Base-by-base conservation (phyloP, 2,797 vertebrate species). In the Garrulus glandarius region DNA sequence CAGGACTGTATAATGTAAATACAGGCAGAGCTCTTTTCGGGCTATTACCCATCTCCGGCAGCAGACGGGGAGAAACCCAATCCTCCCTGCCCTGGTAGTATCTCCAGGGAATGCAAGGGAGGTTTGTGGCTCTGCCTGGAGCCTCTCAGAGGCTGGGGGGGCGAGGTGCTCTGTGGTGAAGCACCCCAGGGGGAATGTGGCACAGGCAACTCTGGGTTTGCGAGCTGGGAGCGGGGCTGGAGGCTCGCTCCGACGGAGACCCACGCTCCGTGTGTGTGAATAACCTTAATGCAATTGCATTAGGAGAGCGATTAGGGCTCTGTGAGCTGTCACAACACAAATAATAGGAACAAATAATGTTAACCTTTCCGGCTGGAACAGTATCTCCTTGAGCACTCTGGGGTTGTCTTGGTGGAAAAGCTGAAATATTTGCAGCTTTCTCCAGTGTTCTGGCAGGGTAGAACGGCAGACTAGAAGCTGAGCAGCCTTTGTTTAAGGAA, bases 261-360 rank as follows among this genome's bases (percentile, higher is more conserved):
- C 70, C 27, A 2, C 17, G 2, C 47, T 69, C 81, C 3, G 3
- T 30, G 86, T 84, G 82, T 92, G 94, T 93, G 93, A 93, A 95
- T 87, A 94, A 87, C 92, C 86, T 91, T 89, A 94, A 84, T 76
- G 88, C 77, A 94, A 94, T 89, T 93, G 96, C 86, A 78, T 94
- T 93, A 95, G 90, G 92, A 94, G 90, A 96, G 74, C 56, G 76
- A 95, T 95, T 93, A 95, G 93, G 93, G 93, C 77, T 92, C 92
- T 94, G 96, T 1, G 71, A 95, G 93, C 95, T 96, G 93, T 92
- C 96, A 96, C 94, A 93, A 82, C 96, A 97, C 91, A 88, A 96
- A 94, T 94, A 96, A 96, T 82, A 72, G 92, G 93, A 96, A 94
- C 91, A 96, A 95, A 97, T 91, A 94, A 92, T 29, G 86, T 95